Base-by-base conservation (phyloP, 2,113 vertebrate species). In the Chloebia gouldiae region DNA sequence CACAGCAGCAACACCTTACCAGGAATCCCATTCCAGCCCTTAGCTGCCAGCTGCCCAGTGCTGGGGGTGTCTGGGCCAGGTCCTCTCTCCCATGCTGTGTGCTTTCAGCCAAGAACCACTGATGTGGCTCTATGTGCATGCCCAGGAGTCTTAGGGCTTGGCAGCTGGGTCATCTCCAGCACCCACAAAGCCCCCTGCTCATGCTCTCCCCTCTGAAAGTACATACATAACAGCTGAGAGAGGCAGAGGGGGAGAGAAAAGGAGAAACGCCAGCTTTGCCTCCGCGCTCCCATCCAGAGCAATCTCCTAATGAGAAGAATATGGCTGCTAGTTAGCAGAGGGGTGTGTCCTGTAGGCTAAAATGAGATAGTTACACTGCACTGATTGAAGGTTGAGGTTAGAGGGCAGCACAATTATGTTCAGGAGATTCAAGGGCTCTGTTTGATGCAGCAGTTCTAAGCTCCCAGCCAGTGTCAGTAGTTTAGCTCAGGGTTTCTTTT, bases 391-490 rank as follows among this genome's bases (percentile, higher is more conserved):
- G 98, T 98, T 97, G 97, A 98, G 99, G 98, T 99, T 98, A 98
- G 87, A 98, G 99, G 99, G 98, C 99, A 99, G 98, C 97, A 99
- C 99, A 99, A 99, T 99, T 99, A 99, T 98, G 98, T 98, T 98
- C 98, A 98, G 98, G 98, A 98, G 98, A 96, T 98, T 97, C 97
- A 97, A 98, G 97, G 97, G 97, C 97, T 96, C 97, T 97, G 98
- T 99, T 99, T 99, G 99, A 99, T 99, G 98, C 95, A 65, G 93
- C 93, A 98, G 98, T 99, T 99, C 99, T 99, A 99, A 99, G 99
- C 98, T 97, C 97, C 97, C 97, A 98, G 98, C 96, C 84, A 98
- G 97, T 98, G 98, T 98, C 96, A 98, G 98, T 98, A 98, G 97
- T 98, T 96, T 92, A 91, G 97, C 97, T 97, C 95, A 97, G 97